phyloP scores from a whole-genome alignment of 2,797 vertebrate genomes.

The Chaenodraco wilsoni region DNA sequence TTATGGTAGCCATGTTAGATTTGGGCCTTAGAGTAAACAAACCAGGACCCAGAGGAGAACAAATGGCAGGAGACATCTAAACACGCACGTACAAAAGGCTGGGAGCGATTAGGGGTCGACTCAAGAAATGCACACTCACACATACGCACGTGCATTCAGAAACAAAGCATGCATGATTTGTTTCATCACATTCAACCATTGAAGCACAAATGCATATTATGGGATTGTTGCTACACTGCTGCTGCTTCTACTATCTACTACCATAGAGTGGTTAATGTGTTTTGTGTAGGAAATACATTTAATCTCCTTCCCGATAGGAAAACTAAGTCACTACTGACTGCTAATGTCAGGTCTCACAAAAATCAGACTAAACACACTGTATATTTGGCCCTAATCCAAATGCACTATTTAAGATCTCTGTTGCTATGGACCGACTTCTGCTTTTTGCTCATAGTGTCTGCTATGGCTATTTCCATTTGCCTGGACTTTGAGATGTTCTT shows the following conservation, averaged over 20 bases:
- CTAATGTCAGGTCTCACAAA: constrained; percentile 17
- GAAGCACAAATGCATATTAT: constrained; percentile 10
- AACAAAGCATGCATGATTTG: neutral
- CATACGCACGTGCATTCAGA: neutral
- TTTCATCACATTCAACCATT: constrained; percentile 5
- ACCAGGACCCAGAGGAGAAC: constrained; percentile 36
- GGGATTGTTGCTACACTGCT: constrained; percentile 7
- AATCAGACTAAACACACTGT: constrained; percentile 22
- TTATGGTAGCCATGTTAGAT: constrained; percentile 48
- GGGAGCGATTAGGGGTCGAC: neutral
- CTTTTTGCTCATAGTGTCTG: neutral
- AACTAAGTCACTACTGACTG: constrained; percentile 14
- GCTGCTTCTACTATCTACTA: neutral
- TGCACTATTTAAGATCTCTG: constrained; percentile 14
- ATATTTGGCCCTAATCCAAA: constrained; percentile 6
- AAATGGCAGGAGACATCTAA: constrained; percentile 55
- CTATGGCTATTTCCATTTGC: neutral
- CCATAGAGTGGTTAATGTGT: neutral
- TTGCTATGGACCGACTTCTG: neutral
- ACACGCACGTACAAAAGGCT: constrained; percentile 36
- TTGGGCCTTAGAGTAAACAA: constrained; percentile 53
- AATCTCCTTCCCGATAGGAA: neutral
- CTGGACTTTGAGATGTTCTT: neutral
- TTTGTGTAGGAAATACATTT: constrained; percentile 6
- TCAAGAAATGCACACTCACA: neutral